Evolutionary conservation across 2,113 vertebrate genomes (phyloP), one percentile per base, ranked within the genome.

Genomic region (Eretmochelys imbricata): DNA sequence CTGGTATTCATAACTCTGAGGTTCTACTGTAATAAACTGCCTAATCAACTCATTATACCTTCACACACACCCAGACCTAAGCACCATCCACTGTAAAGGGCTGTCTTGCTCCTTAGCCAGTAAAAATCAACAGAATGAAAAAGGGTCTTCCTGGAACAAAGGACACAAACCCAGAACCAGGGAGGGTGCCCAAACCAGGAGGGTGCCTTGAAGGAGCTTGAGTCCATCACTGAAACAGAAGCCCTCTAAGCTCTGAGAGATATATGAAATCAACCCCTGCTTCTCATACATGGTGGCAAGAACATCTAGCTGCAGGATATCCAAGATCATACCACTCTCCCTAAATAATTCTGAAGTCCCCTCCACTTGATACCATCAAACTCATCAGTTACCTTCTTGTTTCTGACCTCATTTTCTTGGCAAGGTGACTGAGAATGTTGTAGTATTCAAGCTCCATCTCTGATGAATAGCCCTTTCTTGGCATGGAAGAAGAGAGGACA

Each of bases 241-340:
- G 35, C 38, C 54, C 62, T 0, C 2, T 48, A 86, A 76, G 9
- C 31, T 22, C 57, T 62, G 10, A 88, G 90, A 86, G 31, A 1
- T 51, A 31, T 54, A 59, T 29, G 27, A 93, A 89, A 89, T 25
- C 5, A 88, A 14, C 2, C 25, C 48, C 81, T 51, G 80, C 20
- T 1, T 22, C 24, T 12, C 31, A 48, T 27, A 14, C 75, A 14
- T 78, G 20, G 16, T 69, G 48, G 11, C 4, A 84, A 69, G 82
- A 19, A 17, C 25, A 93, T n/a, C 16, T 53, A 78, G 16, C 3
- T 2, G 11, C 24, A 69, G 16, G 25, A 25, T 42, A 88, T 53
- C 69, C 65, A 19, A 86, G 5, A 6, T 49, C 50, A 16, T 48
- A 85, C 0, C 0, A 0, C 42, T n/a, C 51, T 79, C 65, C 38